Evolutionary conservation across 2,888 invertebrate genomes (phyloP), one percentile per base, ranked within the genome.

Genomic region (Acronicta leporina): DNA sequence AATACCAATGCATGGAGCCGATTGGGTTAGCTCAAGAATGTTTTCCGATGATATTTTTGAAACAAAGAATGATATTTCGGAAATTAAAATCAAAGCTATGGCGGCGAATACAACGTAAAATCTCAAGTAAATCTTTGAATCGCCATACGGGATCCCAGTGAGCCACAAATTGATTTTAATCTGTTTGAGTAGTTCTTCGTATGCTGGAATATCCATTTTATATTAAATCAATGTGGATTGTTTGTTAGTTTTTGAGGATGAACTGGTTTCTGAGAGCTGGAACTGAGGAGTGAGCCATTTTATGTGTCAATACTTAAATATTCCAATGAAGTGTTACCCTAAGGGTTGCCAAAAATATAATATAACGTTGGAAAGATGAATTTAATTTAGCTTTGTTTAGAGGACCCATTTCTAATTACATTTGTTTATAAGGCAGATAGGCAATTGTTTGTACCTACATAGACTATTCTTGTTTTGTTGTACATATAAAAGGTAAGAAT

Each of bases 11-110:
- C 90, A 91, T 0, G 92, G 91, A 0, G 86, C 85, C 27, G 91
- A 63, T 55, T 89, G 81, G 2, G 91, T 90, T 7, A 92, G 63
- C 38, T 88, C 85, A 0, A 92, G 69, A 27, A 92, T 79, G 64
- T 90, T 89, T 44, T 88, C 88, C 0, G 83, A 66, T 0, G 89
- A 87, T 64, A 87, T 84, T 67, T 76, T 87, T 2, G 85, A 86
- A 13, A 83, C 63, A 16, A 91, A 81, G 61, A 86, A 91, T 1
- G 71, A 55, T 2, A 68, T 2, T 73, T 92, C 91, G 7, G 70
- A 80, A 2, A 73, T 25, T 2, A 83, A 1, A 58, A 87, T 86
- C 10, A 85, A 3, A 3, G 57, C n/a, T 6, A 90, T 3, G 2
- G 59, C 53, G 10, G 79, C 2, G 0, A 72, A 42, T 5, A 81